These are phyloP conservation scores for Erithacus rubecula DNA, from an alignment of 2,797 vertebrate genomes.

Conservation along the genomic window DNA sequence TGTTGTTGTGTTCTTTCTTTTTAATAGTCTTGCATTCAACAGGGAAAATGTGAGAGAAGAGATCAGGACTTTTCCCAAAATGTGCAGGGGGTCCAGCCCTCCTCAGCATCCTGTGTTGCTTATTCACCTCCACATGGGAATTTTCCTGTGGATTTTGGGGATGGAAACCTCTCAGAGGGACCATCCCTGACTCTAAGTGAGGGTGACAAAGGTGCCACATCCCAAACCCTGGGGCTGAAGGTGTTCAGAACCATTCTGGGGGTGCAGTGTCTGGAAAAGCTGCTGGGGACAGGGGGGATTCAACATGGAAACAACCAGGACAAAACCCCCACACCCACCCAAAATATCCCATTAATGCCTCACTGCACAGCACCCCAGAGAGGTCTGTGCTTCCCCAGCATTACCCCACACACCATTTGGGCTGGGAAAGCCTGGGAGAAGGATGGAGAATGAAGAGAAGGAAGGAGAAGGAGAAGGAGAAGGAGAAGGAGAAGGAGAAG, in stretches of 20 bases:
- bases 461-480: neutral
- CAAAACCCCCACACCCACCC: rapidly evolving
- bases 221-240: rapidly evolving
- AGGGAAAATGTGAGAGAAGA: neutral
- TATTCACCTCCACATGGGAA: rapidly evolving
- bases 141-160: rapidly evolving
- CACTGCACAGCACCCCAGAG: neutral
- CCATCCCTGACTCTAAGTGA: neutral
- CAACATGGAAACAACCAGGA: rapidly evolving
- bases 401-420: rapidly evolving
- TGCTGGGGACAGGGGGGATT: neutral
- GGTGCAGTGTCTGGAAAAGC: neutral
- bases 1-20: neutral
- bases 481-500: too few species aligned
- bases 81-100: neutral
- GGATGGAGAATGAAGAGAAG: too few species aligned
- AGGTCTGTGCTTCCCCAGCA: neutral
- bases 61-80: neutral
- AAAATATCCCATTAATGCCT: rapidly evolving
- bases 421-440: neutral
- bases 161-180: neutral
- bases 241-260: neutral
- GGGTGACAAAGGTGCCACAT: rapidly evolving
- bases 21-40: neutral
- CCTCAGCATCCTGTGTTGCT: rapidly evolving